phyloP scores from a whole-genome alignment of 2,113 vertebrate genomes.

The Neoarius graeffei region DNA sequence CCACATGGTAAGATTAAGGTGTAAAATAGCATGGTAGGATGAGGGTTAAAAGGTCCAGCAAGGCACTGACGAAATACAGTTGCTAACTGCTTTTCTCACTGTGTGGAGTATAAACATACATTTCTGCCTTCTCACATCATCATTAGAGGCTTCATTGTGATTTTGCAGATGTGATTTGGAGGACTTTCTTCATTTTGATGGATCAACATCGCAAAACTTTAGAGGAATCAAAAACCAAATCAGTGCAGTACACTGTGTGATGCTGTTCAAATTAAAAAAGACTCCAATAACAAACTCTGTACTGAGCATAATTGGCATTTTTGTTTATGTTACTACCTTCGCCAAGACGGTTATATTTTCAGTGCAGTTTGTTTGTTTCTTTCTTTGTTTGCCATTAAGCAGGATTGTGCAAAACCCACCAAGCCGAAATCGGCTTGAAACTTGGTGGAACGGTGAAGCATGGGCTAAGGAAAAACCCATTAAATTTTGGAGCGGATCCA shows the following conservation, averaged over 20 bases:
- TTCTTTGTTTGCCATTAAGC: too few relatives aligned
- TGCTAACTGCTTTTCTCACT: background rate
- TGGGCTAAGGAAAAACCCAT: too few relatives aligned
- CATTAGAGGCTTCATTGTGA: background rate
- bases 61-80: background rate
- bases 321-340: background rate
- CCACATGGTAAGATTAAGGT: too few relatives aligned
- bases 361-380: too few relatives aligned
- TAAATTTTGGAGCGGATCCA: too few relatives aligned
- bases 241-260: too few relatives aligned
- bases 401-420: too few relatives aligned
- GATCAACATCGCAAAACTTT: background rate
- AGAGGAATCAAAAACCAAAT: background rate
- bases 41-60: slow-evolving; percentile 7
- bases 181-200: background rate
- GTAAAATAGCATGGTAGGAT: too few relatives aligned
- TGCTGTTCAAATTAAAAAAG: too few relatives aligned
- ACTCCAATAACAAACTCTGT: background rate
- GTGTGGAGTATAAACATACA: background rate
- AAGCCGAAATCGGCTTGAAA: too few relatives aligned
- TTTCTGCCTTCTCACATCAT: background rate
- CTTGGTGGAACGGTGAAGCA: too few relatives aligned
- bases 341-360: too few relatives aligned
- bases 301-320: background rate
- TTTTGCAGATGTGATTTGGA: background rate